phyloP scores from a whole-genome alignment of 2,113 vertebrate species.

The Piaya cayana region DNA sequence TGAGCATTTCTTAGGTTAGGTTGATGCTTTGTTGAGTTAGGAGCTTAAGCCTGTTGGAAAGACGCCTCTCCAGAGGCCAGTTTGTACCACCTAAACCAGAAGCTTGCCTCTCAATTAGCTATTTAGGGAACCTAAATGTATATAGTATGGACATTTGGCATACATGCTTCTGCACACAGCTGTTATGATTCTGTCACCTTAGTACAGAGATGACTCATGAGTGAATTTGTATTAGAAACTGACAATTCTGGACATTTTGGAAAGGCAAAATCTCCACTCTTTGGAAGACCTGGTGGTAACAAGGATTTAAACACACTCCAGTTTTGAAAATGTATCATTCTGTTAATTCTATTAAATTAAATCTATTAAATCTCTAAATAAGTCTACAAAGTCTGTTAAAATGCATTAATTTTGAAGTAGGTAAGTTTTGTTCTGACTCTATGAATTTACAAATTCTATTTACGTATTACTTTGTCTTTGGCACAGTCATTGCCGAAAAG shows the following conservation, averaged over 20 bases:
- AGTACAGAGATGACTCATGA: background rate
- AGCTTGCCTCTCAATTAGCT: background rate
- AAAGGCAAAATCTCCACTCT: background rate
- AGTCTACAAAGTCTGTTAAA: background rate
- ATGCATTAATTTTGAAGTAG: background rate
- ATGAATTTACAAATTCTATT: background rate
- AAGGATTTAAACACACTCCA: background rate
- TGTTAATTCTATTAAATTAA: background rate
- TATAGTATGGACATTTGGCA: background rate
- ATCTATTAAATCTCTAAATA: background rate
- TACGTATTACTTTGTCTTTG: background rate
- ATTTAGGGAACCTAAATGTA: background rate
- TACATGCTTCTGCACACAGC: background rate
- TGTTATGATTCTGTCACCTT: background rate
- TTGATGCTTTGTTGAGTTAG: background rate
- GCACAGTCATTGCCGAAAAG: constrained; percentile 88
- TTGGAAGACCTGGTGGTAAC: background rate
- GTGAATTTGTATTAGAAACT: background rate
- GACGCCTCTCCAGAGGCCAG: background rate
- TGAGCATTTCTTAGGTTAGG: background rate
- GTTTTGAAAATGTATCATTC: background rate
- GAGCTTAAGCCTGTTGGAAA: background rate
- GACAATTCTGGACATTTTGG: background rate
- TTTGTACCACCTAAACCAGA: background rate
- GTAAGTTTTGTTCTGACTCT: background rate